These are phyloP conservation scores for Nomada ruficornis DNA, from an alignment of 2,888 invertebrate species.

Conservation along the genomic window DNA sequence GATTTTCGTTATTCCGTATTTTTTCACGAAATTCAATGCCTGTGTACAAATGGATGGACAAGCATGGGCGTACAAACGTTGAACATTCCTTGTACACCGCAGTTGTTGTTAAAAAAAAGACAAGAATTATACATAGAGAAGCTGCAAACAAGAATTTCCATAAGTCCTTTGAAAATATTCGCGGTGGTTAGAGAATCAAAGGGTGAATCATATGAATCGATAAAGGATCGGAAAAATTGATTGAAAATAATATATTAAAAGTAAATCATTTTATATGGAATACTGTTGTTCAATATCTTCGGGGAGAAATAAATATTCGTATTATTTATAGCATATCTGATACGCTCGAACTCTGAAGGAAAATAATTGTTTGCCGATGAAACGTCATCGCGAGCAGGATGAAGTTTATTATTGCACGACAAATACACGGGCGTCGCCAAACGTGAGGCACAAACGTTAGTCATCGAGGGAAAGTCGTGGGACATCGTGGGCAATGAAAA, in stretches of 20 bases:
- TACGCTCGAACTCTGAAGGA: neutral
- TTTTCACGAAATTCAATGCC: constrained; percentile 13
- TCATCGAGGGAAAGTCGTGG: constrained; percentile 55
- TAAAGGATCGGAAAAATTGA: too few relatives aligned
- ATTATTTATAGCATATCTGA: too few relatives aligned
- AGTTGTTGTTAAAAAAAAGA: neutral
- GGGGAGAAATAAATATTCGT: too few relatives aligned
- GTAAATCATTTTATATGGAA: too few relatives aligned
- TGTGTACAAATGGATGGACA: constrained; percentile 1
- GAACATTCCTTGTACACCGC: neutral
- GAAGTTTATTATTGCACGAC: constrained; percentile 33
- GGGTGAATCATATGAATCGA: too few relatives aligned
- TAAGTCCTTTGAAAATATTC: neutral
- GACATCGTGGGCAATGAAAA: constrained; percentile 48
- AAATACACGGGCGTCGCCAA: constrained; percentile 44
- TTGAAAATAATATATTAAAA: too few relatives aligned
- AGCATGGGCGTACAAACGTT: neutral
- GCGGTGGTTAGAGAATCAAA: neutral
- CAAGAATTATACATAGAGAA: neutral
- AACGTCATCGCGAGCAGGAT: constrained; percentile 27
- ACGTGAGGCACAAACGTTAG: constrained; percentile 54
- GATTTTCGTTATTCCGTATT: constrained; percentile 35
- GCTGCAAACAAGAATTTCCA: neutral
- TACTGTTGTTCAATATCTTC: too few relatives aligned
- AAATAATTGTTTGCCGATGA: constrained; percentile 22